phyloP scores from a whole-genome alignment of 2,797 vertebrate species.

The Acanthiza pusilla region DNA sequence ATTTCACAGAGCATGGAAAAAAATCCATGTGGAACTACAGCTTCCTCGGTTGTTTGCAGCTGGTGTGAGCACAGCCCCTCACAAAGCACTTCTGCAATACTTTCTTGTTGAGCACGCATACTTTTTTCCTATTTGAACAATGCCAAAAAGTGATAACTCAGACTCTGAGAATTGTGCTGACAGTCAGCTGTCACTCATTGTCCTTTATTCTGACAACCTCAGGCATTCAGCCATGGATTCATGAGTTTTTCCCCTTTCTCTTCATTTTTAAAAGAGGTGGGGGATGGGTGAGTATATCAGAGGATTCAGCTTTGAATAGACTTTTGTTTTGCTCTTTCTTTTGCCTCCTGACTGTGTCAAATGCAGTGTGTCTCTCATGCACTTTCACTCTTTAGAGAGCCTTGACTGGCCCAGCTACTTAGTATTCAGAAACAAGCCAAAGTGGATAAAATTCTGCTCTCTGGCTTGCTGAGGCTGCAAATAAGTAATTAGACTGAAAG shows the following conservation, averaged over 20 bases:
- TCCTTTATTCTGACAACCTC: conserved; percentile 79
- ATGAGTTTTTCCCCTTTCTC: conserved; percentile 70
- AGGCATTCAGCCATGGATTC: conserved; percentile 77
- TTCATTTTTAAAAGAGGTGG: conserved; percentile 78
- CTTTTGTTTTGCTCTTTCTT: conserved; percentile 93
- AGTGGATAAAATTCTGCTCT: conserved; percentile 76
- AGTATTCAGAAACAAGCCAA: conserved; percentile 87
- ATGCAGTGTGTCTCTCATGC: conserved; percentile 83
- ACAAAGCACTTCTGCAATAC: conserved; percentile 2
- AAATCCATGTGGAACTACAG: conserved; percentile 17
- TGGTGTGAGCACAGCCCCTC: neutral
- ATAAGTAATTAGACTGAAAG: conserved; percentile 78
- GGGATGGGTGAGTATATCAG: conserved; percentile 83
- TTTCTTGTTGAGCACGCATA: conserved; percentile 42
- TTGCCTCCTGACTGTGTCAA: conserved; percentile 89
- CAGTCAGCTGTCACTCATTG: conserved; percentile 86
- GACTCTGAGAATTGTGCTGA: conserved; percentile 71
- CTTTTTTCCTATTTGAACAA: conserved; percentile 63
- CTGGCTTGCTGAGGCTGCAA: conserved; percentile 77
- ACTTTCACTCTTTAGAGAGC: conserved; percentile 80
- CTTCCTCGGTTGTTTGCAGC: neutral
- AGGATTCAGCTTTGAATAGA: conserved; percentile 86
- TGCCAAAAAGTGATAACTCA: conserved; percentile 73
- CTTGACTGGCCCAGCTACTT: conserved; percentile 83
- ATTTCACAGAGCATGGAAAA: conserved; percentile 35